Percentiles rank a stretch among this genome's conserved stretches.
phyloP scores from a whole-genome alignment of 92 coral and sea anemone genomes.

The Diadumene lineata region DNA sequence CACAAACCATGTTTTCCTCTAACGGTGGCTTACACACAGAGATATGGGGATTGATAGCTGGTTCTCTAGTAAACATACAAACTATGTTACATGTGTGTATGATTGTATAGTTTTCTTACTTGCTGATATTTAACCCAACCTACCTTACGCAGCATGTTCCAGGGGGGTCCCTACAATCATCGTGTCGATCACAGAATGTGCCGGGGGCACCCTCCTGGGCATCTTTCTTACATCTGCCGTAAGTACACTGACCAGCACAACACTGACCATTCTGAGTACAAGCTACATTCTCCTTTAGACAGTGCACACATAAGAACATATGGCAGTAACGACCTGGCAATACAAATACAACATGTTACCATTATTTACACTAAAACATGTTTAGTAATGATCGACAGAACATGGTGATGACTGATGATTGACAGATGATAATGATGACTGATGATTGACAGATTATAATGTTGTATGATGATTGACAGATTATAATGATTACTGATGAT shows the following conservation, averaged over 20 bases:
- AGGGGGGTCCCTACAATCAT: slow-evolving; percentile 86
- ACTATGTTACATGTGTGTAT: too few relatives aligned
- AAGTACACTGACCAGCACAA: slow-evolving; percentile 95
- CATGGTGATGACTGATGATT: neutral
- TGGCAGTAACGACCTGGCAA: slow-evolving; percentile 69
- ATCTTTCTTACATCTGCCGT: slow-evolving; percentile 98
- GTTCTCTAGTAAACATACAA: slow-evolving; percentile 48
- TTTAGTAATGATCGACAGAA: neutral
- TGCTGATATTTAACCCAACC: too few relatives aligned
- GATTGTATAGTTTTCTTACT: neutral
- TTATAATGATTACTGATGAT: neutral
- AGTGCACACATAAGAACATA: slow-evolving; percentile 99
- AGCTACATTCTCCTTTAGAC: slow-evolving; percentile 97
- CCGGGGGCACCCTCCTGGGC: slow-evolving; percentile 88
- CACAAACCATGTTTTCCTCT: slow-evolving; percentile 96
- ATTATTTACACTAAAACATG: too few relatives aligned
- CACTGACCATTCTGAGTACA: slow-evolving; percentile 99
- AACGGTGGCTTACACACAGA: slow-evolving; percentile 96
- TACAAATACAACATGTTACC: too few relatives aligned
- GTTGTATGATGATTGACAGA: neutral
- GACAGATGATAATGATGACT: neutral
- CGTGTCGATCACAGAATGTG: slow-evolving; percentile 98
- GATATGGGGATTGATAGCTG: slow-evolving; percentile 97
- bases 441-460: neutral
- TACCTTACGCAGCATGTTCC: slow-evolving; percentile 97